A percentile compares a stretch with the other conserved stretches of the same genome.
These are phyloP conservation scores for Batillaria attramentaria DNA, from an alignment of 1,140 invertebrate species.

Conservation along the genomic window DNA sequence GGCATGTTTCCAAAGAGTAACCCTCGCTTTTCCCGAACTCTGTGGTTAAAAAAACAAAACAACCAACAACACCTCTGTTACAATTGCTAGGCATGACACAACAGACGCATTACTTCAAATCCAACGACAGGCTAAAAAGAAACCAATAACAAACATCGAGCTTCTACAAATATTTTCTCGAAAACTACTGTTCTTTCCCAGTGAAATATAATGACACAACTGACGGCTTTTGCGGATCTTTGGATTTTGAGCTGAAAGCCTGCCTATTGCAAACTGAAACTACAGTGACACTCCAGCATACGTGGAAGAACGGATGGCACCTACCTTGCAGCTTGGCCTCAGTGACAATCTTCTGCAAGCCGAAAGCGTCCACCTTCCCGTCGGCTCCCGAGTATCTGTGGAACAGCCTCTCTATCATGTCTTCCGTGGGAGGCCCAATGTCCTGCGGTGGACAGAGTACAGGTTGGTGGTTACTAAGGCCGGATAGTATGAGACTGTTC, in stretches of 20 bases:
- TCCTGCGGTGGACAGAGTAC: neutral
- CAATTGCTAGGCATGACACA: too few species aligned
- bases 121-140: neutral
- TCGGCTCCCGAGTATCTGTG: neutral
- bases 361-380: conserved; percentile 13
- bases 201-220: neutral
- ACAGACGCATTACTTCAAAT: neutral
- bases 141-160: neutral
- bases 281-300: neutral
- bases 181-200: neutral
- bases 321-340: conserved; percentile 15
- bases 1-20: conserved; percentile 34
- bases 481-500: too few species aligned
- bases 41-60: conserved; percentile 9
- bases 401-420: conserved; percentile 15
- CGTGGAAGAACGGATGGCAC: neutral
- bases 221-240: neutral
- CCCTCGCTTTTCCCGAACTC: conserved; percentile 30
- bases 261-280: too few species aligned
- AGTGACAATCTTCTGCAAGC: conserved; percentile 12
- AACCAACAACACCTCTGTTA: neutral
- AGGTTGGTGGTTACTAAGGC: neutral
- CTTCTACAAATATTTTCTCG: neutral
- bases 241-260: neutral
- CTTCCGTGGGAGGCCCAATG: neutral